Percentiles rank a stretch among this genome's conserved stretches.
Conservation (phyloP, 2,888 invertebrate species). For the Darwinula stevensoni region DNA sequence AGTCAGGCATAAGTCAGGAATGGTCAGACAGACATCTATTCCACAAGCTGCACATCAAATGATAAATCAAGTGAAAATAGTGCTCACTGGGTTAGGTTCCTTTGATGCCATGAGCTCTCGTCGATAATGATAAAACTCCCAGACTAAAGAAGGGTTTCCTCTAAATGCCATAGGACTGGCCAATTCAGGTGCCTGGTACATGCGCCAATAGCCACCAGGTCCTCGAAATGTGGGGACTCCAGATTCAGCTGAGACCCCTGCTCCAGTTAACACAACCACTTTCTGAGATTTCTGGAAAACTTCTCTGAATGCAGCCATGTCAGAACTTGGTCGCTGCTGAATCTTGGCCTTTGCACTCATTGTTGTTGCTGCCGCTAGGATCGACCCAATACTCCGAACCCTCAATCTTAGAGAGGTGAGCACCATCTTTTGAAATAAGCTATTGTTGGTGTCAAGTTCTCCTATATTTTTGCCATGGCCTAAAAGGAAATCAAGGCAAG, state of each 20-base stretch:
- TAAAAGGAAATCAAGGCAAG: no score
- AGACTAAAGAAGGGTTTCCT: conserved; percentile 42
- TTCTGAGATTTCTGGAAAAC: conserved; percentile 27
- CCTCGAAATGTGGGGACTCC: conserved; percentile 66
- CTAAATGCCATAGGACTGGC: conserved; percentile 34
- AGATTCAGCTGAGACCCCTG: conserved; percentile 51
- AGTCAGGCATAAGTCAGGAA: conserved; percentile 4
- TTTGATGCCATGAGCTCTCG: conserved; percentile 42
- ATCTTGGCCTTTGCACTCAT: no score
- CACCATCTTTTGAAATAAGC: no score
- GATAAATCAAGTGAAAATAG: no score
- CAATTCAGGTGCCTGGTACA: conserved; percentile 30
- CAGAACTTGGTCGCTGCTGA: no score
- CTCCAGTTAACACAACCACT: conserved; percentile 38
- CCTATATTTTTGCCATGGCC: no score
- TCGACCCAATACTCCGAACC: no score
- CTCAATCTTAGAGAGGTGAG: no score
- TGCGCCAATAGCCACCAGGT: conserved; percentile 49
- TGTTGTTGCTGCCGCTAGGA: no score
- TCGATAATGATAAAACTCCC: conserved; percentile 70
- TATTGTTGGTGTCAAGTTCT: no score
- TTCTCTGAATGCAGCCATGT: conserved; percentile 25
- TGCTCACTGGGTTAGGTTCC: conserved; percentile 31
- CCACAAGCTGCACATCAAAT: background rate
- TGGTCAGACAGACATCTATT: conserved; percentile 7